These are phyloP conservation scores for Elymnias hypermnestra DNA, from an alignment of 1,140 invertebrate species.

Conservation along the genomic window DNA sequence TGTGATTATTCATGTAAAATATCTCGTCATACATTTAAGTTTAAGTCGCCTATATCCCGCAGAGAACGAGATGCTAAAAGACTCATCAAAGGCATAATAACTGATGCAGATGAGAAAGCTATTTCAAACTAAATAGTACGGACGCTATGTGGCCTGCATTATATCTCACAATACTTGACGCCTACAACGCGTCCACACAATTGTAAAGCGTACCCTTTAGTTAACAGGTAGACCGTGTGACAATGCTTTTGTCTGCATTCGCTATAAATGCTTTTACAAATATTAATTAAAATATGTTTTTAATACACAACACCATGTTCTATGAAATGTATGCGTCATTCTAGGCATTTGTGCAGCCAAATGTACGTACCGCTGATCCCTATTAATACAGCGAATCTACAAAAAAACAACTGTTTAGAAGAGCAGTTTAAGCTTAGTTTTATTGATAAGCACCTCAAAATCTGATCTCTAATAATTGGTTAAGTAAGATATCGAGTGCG, in stretches of 20 bases:
- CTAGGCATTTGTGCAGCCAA: too few species aligned
- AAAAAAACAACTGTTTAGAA: too few species aligned
- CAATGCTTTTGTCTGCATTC: conserved; percentile 41
- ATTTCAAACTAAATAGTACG: conserved; percentile 37
- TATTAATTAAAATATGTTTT: conserved; percentile 39
- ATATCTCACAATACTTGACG: conserved; percentile 35
- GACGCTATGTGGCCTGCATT: conserved; percentile 28
- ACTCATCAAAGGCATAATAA: not conserved
- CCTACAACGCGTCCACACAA: conserved; percentile 45
- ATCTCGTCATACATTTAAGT: not conserved
- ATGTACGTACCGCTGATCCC: too few species aligned
- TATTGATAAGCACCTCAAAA: too few species aligned
- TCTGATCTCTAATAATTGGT: too few species aligned
- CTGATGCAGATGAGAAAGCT: conserved; percentile 15
- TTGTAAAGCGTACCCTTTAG: conserved; percentile 45
- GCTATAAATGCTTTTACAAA: conserved; percentile 22
- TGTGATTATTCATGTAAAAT: not conserved
- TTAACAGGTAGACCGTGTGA: conserved; percentile 43
- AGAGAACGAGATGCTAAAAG: not conserved
- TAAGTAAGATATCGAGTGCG: too few species aligned
- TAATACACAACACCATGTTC: conserved; percentile 5
- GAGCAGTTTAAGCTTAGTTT: too few species aligned
- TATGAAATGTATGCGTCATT: too few species aligned
- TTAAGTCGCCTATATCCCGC: not conserved
- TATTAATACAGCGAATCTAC: too few species aligned